These are phyloP conservation scores for Caenorhabditis drosophilae DNA, from an alignment of 2,888 invertebrate species.

Conservation along the genomic window DNA sequence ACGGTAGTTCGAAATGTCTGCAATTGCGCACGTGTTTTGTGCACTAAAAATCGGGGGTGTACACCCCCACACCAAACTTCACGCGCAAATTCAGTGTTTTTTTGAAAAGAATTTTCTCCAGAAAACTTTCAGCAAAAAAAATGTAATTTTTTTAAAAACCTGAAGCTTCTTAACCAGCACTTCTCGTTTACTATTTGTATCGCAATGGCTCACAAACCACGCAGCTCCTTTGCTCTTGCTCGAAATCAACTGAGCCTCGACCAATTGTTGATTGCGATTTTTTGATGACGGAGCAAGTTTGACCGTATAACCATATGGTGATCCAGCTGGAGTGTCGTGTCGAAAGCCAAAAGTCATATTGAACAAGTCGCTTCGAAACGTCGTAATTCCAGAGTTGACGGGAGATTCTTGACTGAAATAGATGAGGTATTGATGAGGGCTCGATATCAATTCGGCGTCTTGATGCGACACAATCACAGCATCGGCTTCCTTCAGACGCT, in stretches of 20 bases:
- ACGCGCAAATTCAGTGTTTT: too few relatives aligned
- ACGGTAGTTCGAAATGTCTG: too few relatives aligned
- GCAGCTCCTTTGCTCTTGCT: constrained; percentile 58
- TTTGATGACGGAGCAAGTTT: constrained; percentile 49
- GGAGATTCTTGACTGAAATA: constrained; percentile 58
- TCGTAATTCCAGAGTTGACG: constrained; percentile 35
- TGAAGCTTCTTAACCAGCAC: too few relatives aligned
- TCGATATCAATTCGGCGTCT: constrained; percentile 25
- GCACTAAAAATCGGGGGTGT: too few relatives aligned
- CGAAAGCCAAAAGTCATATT: constrained; percentile 66
- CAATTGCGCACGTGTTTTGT: too few relatives aligned
- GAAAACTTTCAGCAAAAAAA: too few relatives aligned
- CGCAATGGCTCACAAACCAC: constrained; percentile 67
- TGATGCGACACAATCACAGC: constrained; percentile 23
- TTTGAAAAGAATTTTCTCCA: too few relatives aligned
- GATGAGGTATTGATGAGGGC: constrained; percentile 43
- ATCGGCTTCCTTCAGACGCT: constrained; percentile 30
- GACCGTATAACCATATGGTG: constrained; percentile 67
- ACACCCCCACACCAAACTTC: too few relatives aligned
- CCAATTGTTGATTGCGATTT: too few relatives aligned
- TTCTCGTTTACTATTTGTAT: constrained; percentile 57
- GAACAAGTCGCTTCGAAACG: constrained; percentile 35
- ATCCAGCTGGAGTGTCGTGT: constrained; percentile 61
- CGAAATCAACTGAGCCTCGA: constrained; percentile 23
- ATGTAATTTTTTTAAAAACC: too few relatives aligned